A percentile compares a stretch with the other conserved stretches of the same genome.
These are phyloP conservation scores for Anagrus nilaparvatae DNA, from an alignment of 1,140 invertebrate species.

Conservation along the genomic window DNA sequence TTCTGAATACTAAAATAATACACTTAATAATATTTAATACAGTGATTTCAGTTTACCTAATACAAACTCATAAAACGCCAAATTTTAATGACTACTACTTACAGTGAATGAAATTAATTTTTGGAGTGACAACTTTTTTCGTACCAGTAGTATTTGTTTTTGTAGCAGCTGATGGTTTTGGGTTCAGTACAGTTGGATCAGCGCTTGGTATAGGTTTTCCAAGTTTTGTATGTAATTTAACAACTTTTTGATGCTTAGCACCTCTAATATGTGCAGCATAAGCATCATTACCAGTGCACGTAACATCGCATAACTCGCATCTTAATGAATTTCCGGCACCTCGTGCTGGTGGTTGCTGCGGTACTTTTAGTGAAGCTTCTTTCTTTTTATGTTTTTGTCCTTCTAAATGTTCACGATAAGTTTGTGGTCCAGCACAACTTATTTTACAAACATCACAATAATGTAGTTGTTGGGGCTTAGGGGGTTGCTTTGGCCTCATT, in stretches of 20 bases:
- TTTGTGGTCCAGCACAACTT: constrained; percentile 91
- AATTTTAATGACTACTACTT: too few species aligned
- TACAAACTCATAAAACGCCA: too few species aligned
- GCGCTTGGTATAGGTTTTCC: constrained; percentile 95
- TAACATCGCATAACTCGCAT: constrained; percentile 92
- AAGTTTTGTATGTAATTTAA: constrained; percentile 91
- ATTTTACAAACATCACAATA: constrained; percentile 98
- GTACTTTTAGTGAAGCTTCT: constrained; percentile 79
- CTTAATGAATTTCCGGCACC: constrained; percentile 61
- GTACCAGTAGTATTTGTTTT: constrained; percentile 36
- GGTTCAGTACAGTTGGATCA: constrained; percentile 73
- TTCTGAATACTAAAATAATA: neutral
- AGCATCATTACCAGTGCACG: constrained; percentile 93
- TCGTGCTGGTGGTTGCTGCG: constrained; percentile 40
- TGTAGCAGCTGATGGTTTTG: constrained; percentile 35
- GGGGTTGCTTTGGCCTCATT: constrained; percentile 66
- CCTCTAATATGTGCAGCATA: constrained; percentile 97
- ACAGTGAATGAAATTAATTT: constrained; percentile 83
- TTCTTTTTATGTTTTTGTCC: constrained; percentile 99
- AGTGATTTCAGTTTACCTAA: too few species aligned
- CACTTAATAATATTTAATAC: too few species aligned
- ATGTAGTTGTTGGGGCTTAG: constrained; percentile 83
- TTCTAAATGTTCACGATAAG: constrained; percentile 94
- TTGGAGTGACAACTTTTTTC: constrained; percentile 54
- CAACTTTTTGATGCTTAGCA: constrained; percentile 95